Conservation (phyloP, 2,113 vertebrate species). For the Onychostoma macrolepis region DNA sequence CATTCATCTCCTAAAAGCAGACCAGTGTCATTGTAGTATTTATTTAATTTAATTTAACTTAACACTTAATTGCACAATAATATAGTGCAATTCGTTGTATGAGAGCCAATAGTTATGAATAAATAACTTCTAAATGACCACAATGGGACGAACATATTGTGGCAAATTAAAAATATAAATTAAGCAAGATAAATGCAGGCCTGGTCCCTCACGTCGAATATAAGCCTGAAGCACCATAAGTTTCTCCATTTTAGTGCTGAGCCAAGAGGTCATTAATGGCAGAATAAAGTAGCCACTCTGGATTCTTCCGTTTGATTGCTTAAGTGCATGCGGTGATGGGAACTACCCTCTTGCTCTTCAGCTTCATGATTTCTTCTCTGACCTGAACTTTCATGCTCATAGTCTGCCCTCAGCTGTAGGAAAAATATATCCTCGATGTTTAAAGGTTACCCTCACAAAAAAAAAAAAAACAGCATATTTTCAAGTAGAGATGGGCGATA, state of each 20-base stretch:
- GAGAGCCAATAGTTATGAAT: background rate
- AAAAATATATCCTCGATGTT: background rate
- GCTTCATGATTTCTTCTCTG: constrained; percentile 31
- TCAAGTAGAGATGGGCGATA: background rate
- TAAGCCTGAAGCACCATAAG: constrained; percentile 25
- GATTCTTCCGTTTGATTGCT: constrained; percentile 39
- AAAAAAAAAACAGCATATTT: background rate
- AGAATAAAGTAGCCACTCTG: constrained; percentile 35
- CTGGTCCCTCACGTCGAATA: background rate
- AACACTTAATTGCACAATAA: background rate
- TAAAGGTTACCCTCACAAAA: constrained; percentile 12
- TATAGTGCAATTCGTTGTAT: background rate
- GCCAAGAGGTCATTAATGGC: constrained; percentile 39
- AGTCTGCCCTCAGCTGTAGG: background rate
- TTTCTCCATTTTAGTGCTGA: constrained; percentile 15
- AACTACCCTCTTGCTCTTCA: constrained; percentile 24
- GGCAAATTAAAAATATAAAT: constrained; percentile 8
- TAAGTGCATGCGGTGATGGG: constrained; percentile 30
- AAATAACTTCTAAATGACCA: constrained; percentile 16
- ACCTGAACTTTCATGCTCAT: constrained; percentile 18
- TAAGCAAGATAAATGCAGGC: background rate
- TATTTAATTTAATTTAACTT: background rate
- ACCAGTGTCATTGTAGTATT: background rate
- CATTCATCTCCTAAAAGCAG: background rate
- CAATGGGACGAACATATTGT: constrained; percentile 1